phyloP scores from a whole-genome alignment of 2,888 invertebrate genomes.

The Dione juno region DNA sequence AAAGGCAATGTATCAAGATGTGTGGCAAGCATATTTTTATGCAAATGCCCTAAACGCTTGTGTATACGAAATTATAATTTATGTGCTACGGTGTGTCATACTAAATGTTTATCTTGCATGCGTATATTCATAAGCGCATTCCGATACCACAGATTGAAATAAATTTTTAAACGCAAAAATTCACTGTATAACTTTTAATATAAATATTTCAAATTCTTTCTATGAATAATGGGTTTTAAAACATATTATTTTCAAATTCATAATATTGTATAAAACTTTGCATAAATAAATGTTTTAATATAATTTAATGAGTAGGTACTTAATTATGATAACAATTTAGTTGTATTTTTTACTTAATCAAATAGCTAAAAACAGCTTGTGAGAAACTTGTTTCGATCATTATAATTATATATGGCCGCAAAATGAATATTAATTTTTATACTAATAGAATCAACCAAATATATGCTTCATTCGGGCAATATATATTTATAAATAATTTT shows the following conservation, averaged over 20 bases:
- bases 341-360: background rate
- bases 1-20: background rate
- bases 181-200: constrained; percentile 30
- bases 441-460: background rate
- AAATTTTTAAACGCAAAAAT: constrained; percentile 32
- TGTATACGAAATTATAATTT: constrained; percentile 28
- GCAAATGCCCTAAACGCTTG: constrained; percentile 18
- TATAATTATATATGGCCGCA: constrained; percentile 5
- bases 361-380: background rate
- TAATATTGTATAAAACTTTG: background rate
- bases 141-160: constrained; percentile 24
- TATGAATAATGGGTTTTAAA: constrained; percentile 19
- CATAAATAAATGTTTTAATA: constrained; percentile 2
- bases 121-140: constrained; percentile 34
- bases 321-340: background rate
- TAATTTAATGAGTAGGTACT: background rate
- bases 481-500: background rate
- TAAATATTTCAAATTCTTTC: constrained; percentile 32
- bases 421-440: constrained; percentile 7
- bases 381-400: constrained; percentile 6
- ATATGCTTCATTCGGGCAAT: background rate
- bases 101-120: constrained; percentile 34
- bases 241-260: background rate
- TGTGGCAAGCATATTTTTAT: constrained; percentile 22
- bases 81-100: constrained; percentile 28